Percentiles rank a stretch among this genome's conserved stretches.
Evolutionary conservation across 2,888 invertebrate species (phyloP).

Genomic region (Aricia artaxerxes): DNA sequence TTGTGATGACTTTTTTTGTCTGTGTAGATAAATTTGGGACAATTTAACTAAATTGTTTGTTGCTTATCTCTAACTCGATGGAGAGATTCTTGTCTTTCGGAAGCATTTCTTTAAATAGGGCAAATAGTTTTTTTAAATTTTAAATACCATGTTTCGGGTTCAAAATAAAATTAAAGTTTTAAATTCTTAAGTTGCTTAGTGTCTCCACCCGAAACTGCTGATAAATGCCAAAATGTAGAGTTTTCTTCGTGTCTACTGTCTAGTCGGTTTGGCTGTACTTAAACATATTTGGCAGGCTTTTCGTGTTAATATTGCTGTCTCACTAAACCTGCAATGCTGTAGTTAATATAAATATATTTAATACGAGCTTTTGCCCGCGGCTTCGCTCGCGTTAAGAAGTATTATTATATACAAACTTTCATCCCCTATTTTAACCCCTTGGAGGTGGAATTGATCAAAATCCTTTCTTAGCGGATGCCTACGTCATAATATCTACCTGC

Average conservation of each 20-base stretch:
- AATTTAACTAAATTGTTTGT: conserved; percentile 15
- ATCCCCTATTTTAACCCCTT: too few relatives aligned
- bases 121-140: background rate
- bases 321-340: conserved; percentile 1
- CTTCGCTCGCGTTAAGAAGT: too few relatives aligned
- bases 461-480: too few relatives aligned
- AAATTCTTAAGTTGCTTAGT: background rate
- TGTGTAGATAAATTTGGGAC: conserved; percentile 10
- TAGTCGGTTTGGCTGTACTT: background rate
- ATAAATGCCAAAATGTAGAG: background rate
- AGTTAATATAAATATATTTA: background rate
- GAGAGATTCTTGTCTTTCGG: conserved; percentile 34
- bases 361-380: too few relatives aligned
- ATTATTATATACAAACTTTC: too few relatives aligned
- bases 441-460: too few relatives aligned
- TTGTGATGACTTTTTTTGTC: background rate
- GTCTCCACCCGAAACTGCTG: background rate
- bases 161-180: background rate
- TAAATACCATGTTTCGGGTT: background rate
- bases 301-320: background rate
- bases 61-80: conserved; percentile 2
- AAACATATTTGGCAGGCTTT: background rate
- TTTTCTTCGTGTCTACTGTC: background rate
- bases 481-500: too few relatives aligned
- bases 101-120: conserved; percentile 34